Percentiles rank a stretch among this genome's conserved stretches.
Evolutionary conservation across 23 tunicate genomes (phyloP).

Genomic region (Trididemnum nubilum): DNA sequence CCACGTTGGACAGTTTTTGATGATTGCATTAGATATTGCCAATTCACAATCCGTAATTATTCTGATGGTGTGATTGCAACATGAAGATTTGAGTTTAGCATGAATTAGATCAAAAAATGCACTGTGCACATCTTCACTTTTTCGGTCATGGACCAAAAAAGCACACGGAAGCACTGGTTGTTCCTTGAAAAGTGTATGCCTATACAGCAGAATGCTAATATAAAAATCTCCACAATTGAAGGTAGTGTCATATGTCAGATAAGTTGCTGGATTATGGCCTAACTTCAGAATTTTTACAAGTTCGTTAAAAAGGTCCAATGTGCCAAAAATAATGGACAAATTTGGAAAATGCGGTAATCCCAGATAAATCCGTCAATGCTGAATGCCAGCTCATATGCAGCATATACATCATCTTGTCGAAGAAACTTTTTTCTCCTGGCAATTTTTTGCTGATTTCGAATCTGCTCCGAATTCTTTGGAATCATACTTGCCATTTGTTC

Average conservation of each 20-base stretch:
- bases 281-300: neutral
- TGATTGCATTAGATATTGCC: neutral
- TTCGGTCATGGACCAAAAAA: neutral
- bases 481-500: neutral
- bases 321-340: neutral
- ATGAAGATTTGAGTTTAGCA: neutral
- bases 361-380: neutral
- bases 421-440: neutral
- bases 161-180: neutral
- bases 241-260: slow-evolving; percentile 18
- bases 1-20: neutral
- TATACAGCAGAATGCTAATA: neutral
- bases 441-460: neutral
- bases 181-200: neutral
- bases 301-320: neutral
- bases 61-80: neutral
- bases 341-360: neutral
- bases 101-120: neutral
- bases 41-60: neutral
- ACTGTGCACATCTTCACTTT: neutral
- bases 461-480: neutral
- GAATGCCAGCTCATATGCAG: slow-evolving; percentile 3
- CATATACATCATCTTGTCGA: slow-evolving; percentile 6
- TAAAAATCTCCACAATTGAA: slow-evolving; percentile 29
- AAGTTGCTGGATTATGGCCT: neutral